A percentile compares a stretch with the other conserved stretches of the same genome.
Conservation (phyloP, 2,888 invertebrate genomes). For the Stratiomys singularior region DNA sequence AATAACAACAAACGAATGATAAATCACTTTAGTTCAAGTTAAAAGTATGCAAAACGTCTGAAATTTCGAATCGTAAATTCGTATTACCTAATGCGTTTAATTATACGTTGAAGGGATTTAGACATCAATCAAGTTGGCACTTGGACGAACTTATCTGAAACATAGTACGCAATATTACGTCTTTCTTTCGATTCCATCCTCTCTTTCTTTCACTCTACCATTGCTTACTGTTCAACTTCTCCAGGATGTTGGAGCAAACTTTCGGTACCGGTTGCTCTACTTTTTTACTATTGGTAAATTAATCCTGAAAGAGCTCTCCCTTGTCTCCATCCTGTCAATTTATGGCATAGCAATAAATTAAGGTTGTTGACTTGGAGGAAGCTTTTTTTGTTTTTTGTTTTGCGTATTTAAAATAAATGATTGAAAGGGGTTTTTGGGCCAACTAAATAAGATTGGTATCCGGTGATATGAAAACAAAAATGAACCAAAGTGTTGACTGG, state of each 20-base stretch:
- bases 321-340: background rate
- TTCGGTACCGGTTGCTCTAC: background rate
- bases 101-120: constrained; percentile 31
- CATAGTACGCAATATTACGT: background rate
- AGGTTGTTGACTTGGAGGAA: constrained; percentile 8
- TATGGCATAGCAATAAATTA: constrained; percentile 31
- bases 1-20: constrained; percentile 38
- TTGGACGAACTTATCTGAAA: constrained; percentile 10
- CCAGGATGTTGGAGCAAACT: background rate
- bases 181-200: background rate
- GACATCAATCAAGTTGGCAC: constrained; percentile 40
- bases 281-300: background rate
- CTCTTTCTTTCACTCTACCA: background rate
- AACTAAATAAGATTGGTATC: background rate
- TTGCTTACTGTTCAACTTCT: background rate
- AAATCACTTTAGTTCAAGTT: constrained; percentile 12
- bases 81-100: background rate
- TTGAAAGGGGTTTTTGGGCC: background rate
- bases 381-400: background rate
- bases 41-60: no score
- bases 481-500: background rate
- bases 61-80: background rate
- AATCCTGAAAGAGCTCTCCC: background rate
- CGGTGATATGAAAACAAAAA: background rate
- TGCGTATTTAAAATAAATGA: background rate